Evolutionary conservation across 2,888 invertebrate species (phyloP).

Genomic region (Thymelicus sylvestris): DNA sequence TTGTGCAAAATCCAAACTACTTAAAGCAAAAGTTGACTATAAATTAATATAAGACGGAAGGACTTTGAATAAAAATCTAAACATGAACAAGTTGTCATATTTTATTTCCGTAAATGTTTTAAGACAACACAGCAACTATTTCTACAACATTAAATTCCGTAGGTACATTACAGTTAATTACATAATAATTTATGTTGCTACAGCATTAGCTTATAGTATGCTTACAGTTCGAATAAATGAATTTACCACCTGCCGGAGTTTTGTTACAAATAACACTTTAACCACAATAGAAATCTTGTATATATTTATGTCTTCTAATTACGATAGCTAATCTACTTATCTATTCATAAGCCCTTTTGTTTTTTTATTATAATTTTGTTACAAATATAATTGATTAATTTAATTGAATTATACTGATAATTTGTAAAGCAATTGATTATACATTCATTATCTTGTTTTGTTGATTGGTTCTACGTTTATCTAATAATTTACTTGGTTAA

Average conservation of each 20-base stretch:
- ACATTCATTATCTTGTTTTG: slow-evolving; percentile 9
- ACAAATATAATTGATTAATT: slow-evolving; percentile 46
- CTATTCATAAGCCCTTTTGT: slow-evolving; percentile 57
- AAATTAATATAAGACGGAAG: background rate
- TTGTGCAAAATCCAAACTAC: no score
- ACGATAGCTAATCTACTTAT: slow-evolving; percentile 39
- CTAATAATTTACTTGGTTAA: background rate
- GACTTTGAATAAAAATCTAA: background rate
- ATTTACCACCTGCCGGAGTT: slow-evolving; percentile 57
- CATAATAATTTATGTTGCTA: slow-evolving; percentile 11
- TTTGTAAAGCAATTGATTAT: slow-evolving; percentile 21
- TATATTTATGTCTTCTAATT: slow-evolving; percentile 29
- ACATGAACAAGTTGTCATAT: slow-evolving; percentile 46
- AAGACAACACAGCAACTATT: slow-evolving; percentile 60
- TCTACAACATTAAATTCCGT: slow-evolving; percentile 64
- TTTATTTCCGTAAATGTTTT: slow-evolving; percentile 62
- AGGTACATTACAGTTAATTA: slow-evolving; percentile 65
- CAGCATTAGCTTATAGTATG: slow-evolving; percentile 3
- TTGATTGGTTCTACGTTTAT: background rate
- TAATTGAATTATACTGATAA: slow-evolving; percentile 39
- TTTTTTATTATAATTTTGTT: slow-evolving; percentile 43
- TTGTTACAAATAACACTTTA: slow-evolving; percentile 62
- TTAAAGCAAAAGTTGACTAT: no score
- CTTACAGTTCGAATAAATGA: slow-evolving; percentile 7
- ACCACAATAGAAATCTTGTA: slow-evolving; percentile 33